Conservation (phyloP, 2,888 invertebrate species). For the Ferrisia virgata region DNA sequence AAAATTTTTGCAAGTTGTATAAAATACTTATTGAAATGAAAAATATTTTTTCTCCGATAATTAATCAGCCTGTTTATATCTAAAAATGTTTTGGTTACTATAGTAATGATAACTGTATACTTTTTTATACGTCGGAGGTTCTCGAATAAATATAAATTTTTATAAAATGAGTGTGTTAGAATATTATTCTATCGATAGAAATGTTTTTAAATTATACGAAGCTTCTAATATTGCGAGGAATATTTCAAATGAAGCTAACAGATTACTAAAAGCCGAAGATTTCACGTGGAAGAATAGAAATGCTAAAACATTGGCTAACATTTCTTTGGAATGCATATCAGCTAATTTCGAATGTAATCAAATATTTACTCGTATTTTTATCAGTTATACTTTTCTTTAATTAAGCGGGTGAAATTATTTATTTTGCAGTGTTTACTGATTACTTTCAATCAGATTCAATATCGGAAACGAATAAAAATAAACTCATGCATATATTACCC, state of each 20-base stretch:
- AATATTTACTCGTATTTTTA: background rate
- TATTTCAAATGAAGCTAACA: conserved; percentile 2
- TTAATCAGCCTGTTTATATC: no score
- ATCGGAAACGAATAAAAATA: conserved; percentile 1
- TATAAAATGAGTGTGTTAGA: conserved; percentile 9
- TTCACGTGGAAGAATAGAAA: background rate
- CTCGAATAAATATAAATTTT: background rate
- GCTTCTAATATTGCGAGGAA: background rate
- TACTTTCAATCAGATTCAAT: background rate
- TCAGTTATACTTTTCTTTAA: background rate
- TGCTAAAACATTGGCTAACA: background rate
- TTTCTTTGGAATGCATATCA: conserved; percentile 15
- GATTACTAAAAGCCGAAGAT: conserved; percentile 34
- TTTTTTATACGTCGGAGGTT: background rate
- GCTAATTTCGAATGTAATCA: conserved; percentile 15
- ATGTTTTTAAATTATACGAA: conserved; percentile 17
- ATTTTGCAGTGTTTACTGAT: background rate
- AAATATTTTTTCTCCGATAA: no score
- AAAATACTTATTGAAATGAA: no score
- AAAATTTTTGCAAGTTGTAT: no score
- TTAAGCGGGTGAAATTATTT: background rate
- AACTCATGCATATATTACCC: conserved; percentile 30
- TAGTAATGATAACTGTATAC: no score
- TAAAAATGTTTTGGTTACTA: no score
- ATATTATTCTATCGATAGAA: background rate